Percentiles rank a stretch among this genome's conserved stretches.
Conservation (phyloP, 2,797 vertebrate species). For the Tapirus indicus region DNA sequence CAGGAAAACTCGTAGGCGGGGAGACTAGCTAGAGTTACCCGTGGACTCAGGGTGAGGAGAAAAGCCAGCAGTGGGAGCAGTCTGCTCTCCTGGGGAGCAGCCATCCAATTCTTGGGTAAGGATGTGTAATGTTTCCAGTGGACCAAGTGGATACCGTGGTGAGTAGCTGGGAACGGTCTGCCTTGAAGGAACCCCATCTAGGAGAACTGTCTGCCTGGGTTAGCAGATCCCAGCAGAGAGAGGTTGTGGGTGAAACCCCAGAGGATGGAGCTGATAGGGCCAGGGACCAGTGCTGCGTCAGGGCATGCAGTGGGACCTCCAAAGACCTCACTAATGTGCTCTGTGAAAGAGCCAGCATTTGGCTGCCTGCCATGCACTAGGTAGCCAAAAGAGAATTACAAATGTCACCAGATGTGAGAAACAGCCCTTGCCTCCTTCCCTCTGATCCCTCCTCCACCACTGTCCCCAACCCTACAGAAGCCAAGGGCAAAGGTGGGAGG, state of each 20-base stretch:
- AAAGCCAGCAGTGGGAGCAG: neutral
- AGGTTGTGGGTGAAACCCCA: too few species aligned
- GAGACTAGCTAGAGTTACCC: neutral
- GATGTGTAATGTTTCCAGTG: too few species aligned
- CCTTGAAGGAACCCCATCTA: neutral
- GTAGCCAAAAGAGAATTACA: neutral
- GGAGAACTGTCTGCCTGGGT: neutral
- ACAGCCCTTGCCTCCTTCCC: neutral
- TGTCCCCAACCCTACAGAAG: neutral
- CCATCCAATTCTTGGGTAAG: neutral
- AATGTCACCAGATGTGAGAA: neutral
- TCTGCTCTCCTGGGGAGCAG: neutral
- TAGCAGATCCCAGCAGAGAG: neutral
- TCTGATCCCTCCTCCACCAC: neutral
- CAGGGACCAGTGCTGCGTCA: neutral
- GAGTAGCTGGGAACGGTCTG: neutral
- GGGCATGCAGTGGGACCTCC: neutral
- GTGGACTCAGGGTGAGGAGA: neutral
- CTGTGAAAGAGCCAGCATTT: neutral
- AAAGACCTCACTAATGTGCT: neutral
- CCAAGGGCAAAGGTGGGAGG: too few species aligned
- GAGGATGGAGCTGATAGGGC: neutral
- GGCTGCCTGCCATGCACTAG: neutral
- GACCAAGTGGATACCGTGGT: neutral
- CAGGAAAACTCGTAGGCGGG: neutral